Evolutionary conservation across 1,140 invertebrate genomes (phyloP), one percentile per base, ranked within the genome.

Genomic region (Drosophila novamexicana): DNA sequence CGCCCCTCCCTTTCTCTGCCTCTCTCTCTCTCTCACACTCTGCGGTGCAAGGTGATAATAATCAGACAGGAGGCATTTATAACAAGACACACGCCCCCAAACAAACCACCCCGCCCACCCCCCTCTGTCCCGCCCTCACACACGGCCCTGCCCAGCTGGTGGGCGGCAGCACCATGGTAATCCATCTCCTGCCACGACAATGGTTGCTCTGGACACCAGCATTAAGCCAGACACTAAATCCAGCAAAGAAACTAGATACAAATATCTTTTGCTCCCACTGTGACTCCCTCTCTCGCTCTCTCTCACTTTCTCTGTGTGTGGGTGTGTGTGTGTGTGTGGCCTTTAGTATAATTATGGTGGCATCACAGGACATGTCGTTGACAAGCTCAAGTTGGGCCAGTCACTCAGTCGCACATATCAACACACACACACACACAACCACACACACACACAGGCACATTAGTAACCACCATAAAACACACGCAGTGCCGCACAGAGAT

Each of bases 1-100:
- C 18, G 18, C 2, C 4, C 22, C 22, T 4, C 2, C 0, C 22
- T 22, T 5, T 22, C 22, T 5, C 22, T 29, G 0, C 22, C 22
- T 29, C 22, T 29, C 22, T 4, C 1, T 4, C 22, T 4, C 22
- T 29, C 22, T 22, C 22, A 4, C 3, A 29, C 22, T 22, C 22
- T 5, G 44, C 22, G 56, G 56, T 65, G 56, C 63, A 80, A 88
- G 83, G 83, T 88, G 83, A 88, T 88, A 88, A 88, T 88, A 88
- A 88, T 88, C 83, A 88, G 83, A 74, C 78, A 77, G 83, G 73
- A 79, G 83, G 73, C 83, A 79, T 76, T 89, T 88, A 75, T 89
- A 88, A 89, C 83, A 89, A 88, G 83, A 80, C 66, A 79, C 66
- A 86, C 77, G 58, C 81, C 74, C 71, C 50, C 50, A 4, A 29